phyloP scores from a whole-genome alignment of 2,113 vertebrate species.

The Cyprinodon variegatus region DNA sequence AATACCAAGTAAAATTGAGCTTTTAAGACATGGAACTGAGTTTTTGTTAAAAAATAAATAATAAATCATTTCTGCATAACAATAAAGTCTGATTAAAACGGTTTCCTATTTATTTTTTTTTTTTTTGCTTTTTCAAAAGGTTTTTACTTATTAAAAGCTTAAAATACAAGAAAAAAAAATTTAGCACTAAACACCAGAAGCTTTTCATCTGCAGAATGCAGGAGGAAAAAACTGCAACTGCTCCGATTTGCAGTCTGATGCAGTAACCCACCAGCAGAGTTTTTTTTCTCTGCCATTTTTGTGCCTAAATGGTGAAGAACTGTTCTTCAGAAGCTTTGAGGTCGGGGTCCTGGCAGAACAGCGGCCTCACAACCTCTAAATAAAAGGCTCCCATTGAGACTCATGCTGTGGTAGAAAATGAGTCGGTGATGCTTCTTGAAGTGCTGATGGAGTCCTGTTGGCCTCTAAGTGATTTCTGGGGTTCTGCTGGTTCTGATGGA shows the following conservation, averaged over 20 bases:
- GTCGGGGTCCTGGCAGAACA: neutral
- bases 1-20: too few relatives aligned
- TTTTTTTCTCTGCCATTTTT: neutral
- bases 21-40: too few relatives aligned
- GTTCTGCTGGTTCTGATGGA: slow-evolving; percentile 24
- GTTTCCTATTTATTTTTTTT: neutral
- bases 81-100: too few relatives aligned
- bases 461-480: slow-evolving; percentile 22
- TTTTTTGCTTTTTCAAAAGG: neutral
- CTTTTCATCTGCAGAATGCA: too few relatives aligned
- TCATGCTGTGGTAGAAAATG: slow-evolving; percentile 16
- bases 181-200: neutral
- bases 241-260: neutral
- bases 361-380: slow-evolving; percentile 3
- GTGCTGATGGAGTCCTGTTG: slow-evolving; percentile 13
- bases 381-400: slow-evolving; percentile 13
- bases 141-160: too few relatives aligned
- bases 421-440: slow-evolving; percentile 10
- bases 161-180: neutral
- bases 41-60: too few relatives aligned
- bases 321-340: neutral
- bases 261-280: neutral
- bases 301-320: neutral
- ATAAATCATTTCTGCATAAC: too few relatives aligned
- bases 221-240: neutral